phyloP scores from a whole-genome alignment of 2,113 vertebrate genomes.

The Sakesphorus luctuosus region DNA sequence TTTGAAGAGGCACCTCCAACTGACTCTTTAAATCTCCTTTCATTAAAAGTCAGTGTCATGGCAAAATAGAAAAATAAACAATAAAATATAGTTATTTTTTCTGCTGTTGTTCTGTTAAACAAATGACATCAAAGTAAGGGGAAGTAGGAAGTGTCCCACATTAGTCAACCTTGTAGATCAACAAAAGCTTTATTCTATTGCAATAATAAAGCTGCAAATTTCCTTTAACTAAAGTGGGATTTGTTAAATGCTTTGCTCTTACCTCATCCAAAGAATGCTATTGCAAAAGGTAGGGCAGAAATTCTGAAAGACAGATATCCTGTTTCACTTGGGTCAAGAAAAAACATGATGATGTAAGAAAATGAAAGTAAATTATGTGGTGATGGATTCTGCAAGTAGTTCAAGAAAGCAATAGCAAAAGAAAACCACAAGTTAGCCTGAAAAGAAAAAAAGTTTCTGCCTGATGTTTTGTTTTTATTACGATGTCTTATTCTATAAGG shows the following conservation, averaged over 20 bases:
- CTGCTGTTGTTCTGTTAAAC: not conserved
- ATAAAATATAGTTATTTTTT: not conserved
- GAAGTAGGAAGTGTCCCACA: constrained; percentile 33
- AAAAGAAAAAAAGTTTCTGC: not conserved
- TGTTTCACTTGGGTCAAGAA: constrained; percentile 36
- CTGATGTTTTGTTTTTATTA: not conserved
- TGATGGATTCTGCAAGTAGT: not conserved
- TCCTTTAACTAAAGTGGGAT: not conserved
- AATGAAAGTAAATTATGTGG: constrained; percentile 30
- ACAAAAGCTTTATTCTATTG: constrained; percentile 25
- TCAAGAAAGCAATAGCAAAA: constrained; percentile 20
- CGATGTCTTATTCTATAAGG: not conserved
- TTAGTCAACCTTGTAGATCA: constrained; percentile 49
- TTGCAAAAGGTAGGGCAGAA: constrained; percentile 73
- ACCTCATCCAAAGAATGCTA: constrained; percentile 19
- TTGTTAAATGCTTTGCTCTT: constrained; percentile 10
- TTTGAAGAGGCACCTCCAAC: not conserved
- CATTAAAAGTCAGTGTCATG: not conserved
- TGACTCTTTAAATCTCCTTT: not conserved
- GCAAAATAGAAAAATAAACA: not conserved
- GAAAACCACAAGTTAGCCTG: not conserved
- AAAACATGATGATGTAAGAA: constrained; percentile 37
- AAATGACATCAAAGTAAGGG: constrained; percentile 47
- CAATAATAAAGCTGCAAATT: not conserved
- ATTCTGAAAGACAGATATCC: constrained; percentile 66